These are phyloP conservation scores for Trichopoda pennipes DNA, from an alignment of 2,888 invertebrate genomes.

Conservation along the genomic window DNA sequence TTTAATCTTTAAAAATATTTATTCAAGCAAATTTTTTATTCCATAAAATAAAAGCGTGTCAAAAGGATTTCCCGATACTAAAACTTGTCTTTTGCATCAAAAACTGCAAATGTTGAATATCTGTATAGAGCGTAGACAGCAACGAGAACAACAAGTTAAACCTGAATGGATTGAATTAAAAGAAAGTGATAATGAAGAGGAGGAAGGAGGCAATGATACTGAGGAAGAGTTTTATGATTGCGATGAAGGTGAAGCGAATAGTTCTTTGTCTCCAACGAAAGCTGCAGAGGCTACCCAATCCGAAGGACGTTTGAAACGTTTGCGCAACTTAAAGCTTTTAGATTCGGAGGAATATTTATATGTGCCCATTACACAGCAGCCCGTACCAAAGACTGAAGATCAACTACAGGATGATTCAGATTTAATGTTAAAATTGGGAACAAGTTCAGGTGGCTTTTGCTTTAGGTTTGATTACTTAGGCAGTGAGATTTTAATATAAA, in stretches of 20 bases:
- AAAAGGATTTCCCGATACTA: conserved; percentile 91
- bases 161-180: not conserved
- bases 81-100: conserved; percentile 95
- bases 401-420: conserved; percentile 96
- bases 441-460: conserved; percentile 84
- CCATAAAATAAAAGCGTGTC: conserved; percentile 83
- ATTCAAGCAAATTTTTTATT: not conserved
- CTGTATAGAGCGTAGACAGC: conserved; percentile 85
- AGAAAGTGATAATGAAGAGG: conserved; percentile 2
- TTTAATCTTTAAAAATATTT: not conserved
- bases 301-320: conserved; percentile 86
- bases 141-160: conserved; percentile 43
- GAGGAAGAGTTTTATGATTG: conserved; percentile 91
- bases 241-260: conserved; percentile 81
- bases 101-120: conserved; percentile 94
- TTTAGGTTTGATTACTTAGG: conserved; percentile 2
- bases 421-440: conserved; percentile 92
- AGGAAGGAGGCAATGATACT: conserved; percentile 66
- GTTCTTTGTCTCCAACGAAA: conserved; percentile 33
- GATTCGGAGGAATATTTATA: conserved; percentile 87
- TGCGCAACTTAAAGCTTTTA: conserved; percentile 86
- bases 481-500: not conserved
- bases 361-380: conserved; percentile 93
- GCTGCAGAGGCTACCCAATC: conserved; percentile 79
- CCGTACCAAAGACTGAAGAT: conserved; percentile 98